Base-by-base conservation (phyloP, 2,797 vertebrate genomes). In the Amniataba percoides region DNA sequence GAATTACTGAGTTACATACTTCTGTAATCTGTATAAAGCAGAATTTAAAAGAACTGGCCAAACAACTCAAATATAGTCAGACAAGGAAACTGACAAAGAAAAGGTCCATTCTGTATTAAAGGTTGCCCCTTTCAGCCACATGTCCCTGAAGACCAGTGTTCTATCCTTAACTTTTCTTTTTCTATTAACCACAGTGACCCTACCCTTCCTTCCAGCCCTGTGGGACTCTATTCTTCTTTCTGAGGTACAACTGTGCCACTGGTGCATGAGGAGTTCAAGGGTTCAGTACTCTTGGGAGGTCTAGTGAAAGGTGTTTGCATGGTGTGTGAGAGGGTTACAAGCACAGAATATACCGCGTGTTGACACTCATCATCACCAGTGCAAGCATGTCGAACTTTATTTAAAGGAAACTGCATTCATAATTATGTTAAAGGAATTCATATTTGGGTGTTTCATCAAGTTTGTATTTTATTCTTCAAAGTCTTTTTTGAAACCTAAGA, bases 131-230 rank as follows among this genome's bases (percentile, higher is more conserved):
- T 53, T 69, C 39, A 43, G 68, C 45, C 45, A 39, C 39, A 49
- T 25, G 3, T 62, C 65, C 53, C 77, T 2, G 36, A 74, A 76
- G 70, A 74, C 72, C 0, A 14, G 14, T 27, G 43, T 73, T 72
- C 45, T 66, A 56, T 71, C 43, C 69, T 58, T 42, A 70, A 48
- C 53, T 62, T 65, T 74, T 74, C 77, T 53, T 77, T 75, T 65
- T 69, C 64, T 72, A 55, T 78, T 82, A 63, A 74, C 53, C 78
- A n/a, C 78, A 56, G 39, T 62, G 52, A 71, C 84, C 78, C 59
- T 64, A 65, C 76, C 76, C 87, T 89, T 91, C 85, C 78, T 84
- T 42, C 46, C 49, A 57, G 5, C 39, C 81, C 56, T 77, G 56
- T 77, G 77, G 43, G 61, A 67, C 40, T 40, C 55, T 56, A 63